A percentile compares a stretch with the other conserved stretches of the same genome.
Evolutionary conservation across 2,113 vertebrate species (phyloP).

Genomic region (Pterocles burchelli): DNA sequence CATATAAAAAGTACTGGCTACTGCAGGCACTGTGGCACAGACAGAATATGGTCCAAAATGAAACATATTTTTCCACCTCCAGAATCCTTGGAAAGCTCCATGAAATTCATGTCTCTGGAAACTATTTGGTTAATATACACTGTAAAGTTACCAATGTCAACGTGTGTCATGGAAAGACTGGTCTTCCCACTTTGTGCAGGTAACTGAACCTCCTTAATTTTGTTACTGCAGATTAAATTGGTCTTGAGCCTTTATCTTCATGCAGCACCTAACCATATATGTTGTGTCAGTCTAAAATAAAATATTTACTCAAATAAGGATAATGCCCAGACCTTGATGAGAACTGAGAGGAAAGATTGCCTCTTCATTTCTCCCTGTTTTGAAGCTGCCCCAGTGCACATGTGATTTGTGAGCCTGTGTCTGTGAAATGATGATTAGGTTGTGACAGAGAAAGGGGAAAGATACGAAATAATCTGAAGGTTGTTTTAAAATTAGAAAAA

Average conservation of each 20-base stretch:
- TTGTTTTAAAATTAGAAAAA: not conserved
- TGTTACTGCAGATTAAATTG: not conserved
- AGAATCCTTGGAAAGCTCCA: not conserved
- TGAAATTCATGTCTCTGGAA: constrained; percentile 14
- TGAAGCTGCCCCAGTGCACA: not conserved
- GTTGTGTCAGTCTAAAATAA: not conserved
- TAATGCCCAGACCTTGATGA: not conserved
- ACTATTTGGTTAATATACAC: not conserved
- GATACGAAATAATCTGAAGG: not conserved
- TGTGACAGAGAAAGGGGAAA: not conserved
- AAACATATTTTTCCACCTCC: not conserved
- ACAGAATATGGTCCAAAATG: not conserved
- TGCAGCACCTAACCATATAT: not conserved
- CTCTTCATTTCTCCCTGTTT: not conserved
- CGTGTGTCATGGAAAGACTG: not conserved
- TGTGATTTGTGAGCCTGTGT: not conserved
- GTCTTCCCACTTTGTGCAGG: not conserved
- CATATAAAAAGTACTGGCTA: not conserved
- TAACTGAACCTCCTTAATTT: not conserved
- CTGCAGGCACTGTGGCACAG: not conserved
- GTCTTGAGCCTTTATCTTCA: not conserved
- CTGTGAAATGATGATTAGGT: not conserved
- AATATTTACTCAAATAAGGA: not conserved
- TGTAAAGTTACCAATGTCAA: not conserved
- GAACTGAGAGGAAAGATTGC: not conserved